These are phyloP conservation scores for Adineta ricciae DNA, from an alignment of 2,888 invertebrate genomes.

Conservation along the genomic window DNA sequence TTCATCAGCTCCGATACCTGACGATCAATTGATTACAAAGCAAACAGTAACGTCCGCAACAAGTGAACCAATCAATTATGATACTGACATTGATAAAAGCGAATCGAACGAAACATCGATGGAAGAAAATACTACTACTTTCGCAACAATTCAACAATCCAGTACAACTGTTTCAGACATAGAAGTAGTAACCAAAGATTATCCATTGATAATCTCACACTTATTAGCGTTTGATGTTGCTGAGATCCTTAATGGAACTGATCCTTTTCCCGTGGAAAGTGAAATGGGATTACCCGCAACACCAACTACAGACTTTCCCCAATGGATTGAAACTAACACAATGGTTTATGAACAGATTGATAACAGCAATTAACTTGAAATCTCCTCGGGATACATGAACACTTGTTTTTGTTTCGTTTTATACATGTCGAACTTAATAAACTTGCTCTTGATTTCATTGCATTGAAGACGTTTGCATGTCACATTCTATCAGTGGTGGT, in stretches of 20 bases:
- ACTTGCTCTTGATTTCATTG: neutral
- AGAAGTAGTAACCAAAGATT: neutral
- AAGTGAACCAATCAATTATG: neutral
- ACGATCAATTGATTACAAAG: neutral
- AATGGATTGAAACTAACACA: neutral
- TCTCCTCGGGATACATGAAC: neutral
- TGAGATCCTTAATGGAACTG: neutral
- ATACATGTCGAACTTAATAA: neutral
- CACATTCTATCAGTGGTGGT: too few species aligned
- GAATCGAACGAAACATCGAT: neutral
- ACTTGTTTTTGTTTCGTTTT: neutral
- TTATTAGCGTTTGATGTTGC: neutral
- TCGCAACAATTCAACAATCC: neutral
- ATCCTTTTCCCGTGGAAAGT: neutral
- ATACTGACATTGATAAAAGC: neutral
- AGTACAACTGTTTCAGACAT: neutral
- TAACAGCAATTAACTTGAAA: neutral
- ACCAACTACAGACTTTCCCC: neutral
- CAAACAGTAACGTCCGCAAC: neutral
- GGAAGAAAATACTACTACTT: neutral
- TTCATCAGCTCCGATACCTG: neutral
- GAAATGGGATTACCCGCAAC: neutral
- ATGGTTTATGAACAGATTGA: neutral
- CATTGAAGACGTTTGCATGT: too few species aligned
- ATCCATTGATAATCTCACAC: neutral